These are phyloP conservation scores for Dermatemys mawii DNA, from an alignment of 2,113 vertebrate genomes.

Conservation along the genomic window DNA sequence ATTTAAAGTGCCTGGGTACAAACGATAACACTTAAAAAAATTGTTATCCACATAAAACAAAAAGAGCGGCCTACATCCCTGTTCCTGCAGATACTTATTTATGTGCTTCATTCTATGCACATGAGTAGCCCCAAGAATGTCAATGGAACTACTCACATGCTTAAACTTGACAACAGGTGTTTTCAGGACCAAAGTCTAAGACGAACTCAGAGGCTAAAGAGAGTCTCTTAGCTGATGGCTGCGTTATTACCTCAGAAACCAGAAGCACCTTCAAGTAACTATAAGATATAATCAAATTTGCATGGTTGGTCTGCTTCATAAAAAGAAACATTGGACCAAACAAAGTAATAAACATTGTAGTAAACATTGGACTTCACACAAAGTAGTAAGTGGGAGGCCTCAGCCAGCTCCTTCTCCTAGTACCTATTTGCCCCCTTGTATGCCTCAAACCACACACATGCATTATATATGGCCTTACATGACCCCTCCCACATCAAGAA, in stretches of 20 bases:
- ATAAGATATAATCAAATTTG: neutral
- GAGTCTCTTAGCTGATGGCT: neutral
- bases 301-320: accelerated
- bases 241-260: neutral
- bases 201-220: neutral
- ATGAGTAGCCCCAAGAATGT: neutral
- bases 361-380: too few relatives aligned
- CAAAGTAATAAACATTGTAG: too few relatives aligned
- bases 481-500: neutral
- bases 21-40: neutral
- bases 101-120: neutral
- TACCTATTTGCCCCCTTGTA: accelerated
- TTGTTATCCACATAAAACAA: neutral
- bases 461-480: accelerated
- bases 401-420: accelerated
- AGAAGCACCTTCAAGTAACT: accelerated
- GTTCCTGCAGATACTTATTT: neutral
- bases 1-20: neutral
- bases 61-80: neutral
- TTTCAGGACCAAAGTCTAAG: accelerated
- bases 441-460: accelerated
- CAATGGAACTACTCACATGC: neutral
- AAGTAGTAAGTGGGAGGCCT: accelerated
- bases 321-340: neutral
- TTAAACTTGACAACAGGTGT: neutral